A percentile compares a stretch with the other conserved stretches of the same genome.
Evolutionary conservation across 53 echinoderm and acorn worm genomes (phyloP).

Genomic region (Stichopus horrens): DNA sequence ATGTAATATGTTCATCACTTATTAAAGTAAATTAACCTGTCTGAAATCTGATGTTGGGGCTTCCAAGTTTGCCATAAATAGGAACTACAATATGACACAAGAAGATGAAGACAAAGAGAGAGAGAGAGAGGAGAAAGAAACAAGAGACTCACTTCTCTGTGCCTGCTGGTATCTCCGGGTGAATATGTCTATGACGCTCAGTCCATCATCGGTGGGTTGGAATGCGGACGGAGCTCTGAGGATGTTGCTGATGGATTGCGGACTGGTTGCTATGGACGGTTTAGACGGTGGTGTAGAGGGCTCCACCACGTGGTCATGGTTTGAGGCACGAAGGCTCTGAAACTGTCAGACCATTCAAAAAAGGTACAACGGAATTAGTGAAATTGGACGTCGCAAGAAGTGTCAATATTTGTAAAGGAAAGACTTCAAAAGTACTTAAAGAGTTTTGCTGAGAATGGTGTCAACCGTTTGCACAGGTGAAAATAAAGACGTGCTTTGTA

Average conservation of each 20-base stretch:
- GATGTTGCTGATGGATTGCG: slow-evolving; percentile 33
- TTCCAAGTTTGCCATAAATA: neutral
- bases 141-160: slow-evolving; percentile 55
- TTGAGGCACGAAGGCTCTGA: slow-evolving; percentile 36
- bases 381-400: too few relatives aligned
- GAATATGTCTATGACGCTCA: slow-evolving; percentile 93
- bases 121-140: neutral
- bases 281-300: slow-evolving; percentile 25
- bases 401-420: too few relatives aligned
- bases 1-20: neutral
- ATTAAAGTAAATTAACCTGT: neutral
- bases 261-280: slow-evolving; percentile 16
- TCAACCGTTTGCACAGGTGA: neutral
- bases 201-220: slow-evolving; percentile 72
- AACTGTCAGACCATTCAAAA: neutral
- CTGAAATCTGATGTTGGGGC: neutral
- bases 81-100: neutral
- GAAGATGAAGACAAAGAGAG: too few relatives aligned
- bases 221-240: slow-evolving; percentile 46
- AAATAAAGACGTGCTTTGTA: neutral
- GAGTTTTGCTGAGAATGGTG: too few relatives aligned
- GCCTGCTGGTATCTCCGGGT: slow-evolving; percentile 78
- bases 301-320: slow-evolving; percentile 7
- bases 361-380: neutral
- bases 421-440: too few relatives aligned